These are phyloP conservation scores for Chironomus riparius DNA, from an alignment of 2,888 invertebrate species.

Conservation along the genomic window DNA sequence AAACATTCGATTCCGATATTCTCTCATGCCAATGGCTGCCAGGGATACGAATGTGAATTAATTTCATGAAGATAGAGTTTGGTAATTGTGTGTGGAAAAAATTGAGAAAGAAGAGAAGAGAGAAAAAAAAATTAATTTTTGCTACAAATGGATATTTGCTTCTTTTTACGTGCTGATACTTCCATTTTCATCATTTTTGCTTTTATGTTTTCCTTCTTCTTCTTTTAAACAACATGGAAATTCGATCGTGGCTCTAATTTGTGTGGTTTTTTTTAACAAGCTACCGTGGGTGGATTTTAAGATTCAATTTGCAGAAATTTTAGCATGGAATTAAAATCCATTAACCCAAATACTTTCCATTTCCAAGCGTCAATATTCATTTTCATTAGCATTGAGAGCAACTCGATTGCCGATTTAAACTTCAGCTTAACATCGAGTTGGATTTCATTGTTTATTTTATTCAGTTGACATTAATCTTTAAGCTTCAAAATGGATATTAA, in stretches of 20 bases:
- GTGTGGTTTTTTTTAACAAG: no score
- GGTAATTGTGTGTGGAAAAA: background rate
- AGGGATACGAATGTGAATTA: constrained; percentile 23
- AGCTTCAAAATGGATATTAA: no score
- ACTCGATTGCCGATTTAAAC: no score
- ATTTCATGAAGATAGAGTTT: constrained; percentile 19
- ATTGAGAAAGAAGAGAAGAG: background rate
- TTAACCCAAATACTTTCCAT: background rate
- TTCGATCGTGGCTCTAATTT: background rate
- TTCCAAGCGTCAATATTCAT: background rate
- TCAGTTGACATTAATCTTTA: no score
- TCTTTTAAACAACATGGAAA: background rate
- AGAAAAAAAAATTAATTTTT: constrained; percentile 13
- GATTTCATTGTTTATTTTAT: no score
- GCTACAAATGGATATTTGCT: constrained; percentile 14
- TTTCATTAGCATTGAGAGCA: no score
- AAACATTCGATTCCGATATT: constrained; percentile 16
- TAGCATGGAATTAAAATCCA: constrained; percentile 14
- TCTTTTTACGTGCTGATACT: no score
- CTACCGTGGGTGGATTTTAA: no score
- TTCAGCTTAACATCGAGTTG: no score
- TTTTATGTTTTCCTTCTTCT: background rate
- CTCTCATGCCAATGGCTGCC: background rate
- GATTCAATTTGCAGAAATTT: no score
- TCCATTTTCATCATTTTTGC: no score